Conservation (phyloP, 2,797 vertebrate species). For the Oophaga sylvatica region DNA sequence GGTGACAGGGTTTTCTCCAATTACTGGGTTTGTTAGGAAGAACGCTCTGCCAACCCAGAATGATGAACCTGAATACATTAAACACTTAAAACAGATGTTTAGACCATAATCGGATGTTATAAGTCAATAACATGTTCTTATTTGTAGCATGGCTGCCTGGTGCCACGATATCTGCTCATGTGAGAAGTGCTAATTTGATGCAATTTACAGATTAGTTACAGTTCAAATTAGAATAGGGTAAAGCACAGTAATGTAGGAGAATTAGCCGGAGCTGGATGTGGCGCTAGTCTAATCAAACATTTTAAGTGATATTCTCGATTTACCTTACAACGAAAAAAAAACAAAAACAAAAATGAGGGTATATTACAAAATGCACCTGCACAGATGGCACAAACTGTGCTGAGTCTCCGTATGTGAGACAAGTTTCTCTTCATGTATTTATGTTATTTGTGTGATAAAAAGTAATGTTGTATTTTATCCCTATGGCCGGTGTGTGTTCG, state of each 20-base stretch:
- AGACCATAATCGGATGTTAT: conserved; percentile 30
- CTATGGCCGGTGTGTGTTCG: too few species aligned
- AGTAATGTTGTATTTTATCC: too few species aligned
- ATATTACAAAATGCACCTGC: neutral
- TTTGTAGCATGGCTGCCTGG: conserved; percentile 9
- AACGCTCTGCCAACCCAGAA: conserved; percentile 9
- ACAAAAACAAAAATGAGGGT: too few species aligned
- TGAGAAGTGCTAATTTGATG: conserved; percentile 43
- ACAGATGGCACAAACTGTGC: too few species aligned
- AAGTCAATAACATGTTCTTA: conserved; percentile 36
- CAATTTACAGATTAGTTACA: conserved; percentile 47
- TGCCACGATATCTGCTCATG: conserved; percentile 17
- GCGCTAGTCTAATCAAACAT: neutral
- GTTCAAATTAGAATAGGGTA: conserved; percentile 38
- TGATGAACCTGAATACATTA: conserved; percentile 27
- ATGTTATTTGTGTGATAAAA: too few species aligned
- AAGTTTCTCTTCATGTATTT: too few species aligned
- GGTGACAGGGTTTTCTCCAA: neutral
- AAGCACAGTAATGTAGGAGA: neutral
- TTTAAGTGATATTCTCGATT: neutral
- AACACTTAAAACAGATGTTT: conserved; percentile 42
- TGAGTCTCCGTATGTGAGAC: too few species aligned
- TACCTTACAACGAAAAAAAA: neutral
- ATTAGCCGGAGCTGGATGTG: neutral
- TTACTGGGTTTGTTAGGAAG: neutral